Conservation (phyloP, 2,113 vertebrate genomes). For the Catharus bicknelli region DNA sequence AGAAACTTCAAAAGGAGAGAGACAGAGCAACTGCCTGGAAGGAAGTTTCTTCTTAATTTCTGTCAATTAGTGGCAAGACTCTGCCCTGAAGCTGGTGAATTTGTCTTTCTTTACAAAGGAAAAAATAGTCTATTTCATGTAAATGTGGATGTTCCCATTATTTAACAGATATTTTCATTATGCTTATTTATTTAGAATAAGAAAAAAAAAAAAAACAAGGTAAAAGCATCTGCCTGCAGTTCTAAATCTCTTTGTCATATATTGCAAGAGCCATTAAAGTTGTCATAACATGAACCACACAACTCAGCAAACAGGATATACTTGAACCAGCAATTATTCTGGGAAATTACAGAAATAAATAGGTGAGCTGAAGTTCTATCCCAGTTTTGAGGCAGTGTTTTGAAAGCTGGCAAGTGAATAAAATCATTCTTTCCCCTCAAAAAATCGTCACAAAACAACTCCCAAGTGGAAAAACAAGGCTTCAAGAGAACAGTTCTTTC, state of each 20-base stretch:
- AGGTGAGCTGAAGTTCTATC: neutral
- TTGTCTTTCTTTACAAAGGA: neutral
- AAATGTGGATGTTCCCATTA: neutral
- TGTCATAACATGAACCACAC: neutral
- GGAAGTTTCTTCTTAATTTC: neutral
- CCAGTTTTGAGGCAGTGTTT: neutral
- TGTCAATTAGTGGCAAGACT: neutral
- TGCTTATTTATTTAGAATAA: neutral
- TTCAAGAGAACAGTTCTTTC: neutral
- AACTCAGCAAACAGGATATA: neutral
- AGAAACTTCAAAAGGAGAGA: neutral
- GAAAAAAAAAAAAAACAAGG: neutral
- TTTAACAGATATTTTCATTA: neutral
- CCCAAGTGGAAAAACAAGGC: neutral
- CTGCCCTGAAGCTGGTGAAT: neutral
- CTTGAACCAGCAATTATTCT: neutral
- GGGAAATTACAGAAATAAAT: neutral
- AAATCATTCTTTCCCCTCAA: neutral
- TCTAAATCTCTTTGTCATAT: neutral
- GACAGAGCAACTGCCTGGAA: neutral
- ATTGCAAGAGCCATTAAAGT: neutral
- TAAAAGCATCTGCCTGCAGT: neutral
- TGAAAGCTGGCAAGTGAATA: neutral
- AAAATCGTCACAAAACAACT: neutral
- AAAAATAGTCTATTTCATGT: neutral